A percentile compares a stretch with the other conserved stretches of the same genome.
These are phyloP conservation scores for Gnatocerus cornutus DNA, from an alignment of 2,888 invertebrate genomes.

Conservation along the genomic window DNA sequence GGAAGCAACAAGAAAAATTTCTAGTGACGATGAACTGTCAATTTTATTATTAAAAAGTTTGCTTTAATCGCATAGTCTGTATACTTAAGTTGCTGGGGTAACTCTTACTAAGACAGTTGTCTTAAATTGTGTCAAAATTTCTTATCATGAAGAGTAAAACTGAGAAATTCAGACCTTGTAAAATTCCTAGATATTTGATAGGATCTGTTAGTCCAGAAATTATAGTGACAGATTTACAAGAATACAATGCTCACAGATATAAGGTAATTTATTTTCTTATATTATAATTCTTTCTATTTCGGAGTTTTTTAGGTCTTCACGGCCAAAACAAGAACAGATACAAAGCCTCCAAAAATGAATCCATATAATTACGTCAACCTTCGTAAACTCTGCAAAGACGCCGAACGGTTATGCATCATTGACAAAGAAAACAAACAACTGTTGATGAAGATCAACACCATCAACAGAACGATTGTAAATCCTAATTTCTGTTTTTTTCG, in stretches of 20 bases:
- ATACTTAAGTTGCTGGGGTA: no score
- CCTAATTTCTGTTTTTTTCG: background rate
- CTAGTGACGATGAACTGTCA: no score
- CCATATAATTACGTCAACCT: slow-evolving; percentile 74
- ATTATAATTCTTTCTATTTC: no score
- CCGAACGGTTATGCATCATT: slow-evolving; percentile 68
- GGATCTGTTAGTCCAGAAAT: slow-evolving; percentile 57
- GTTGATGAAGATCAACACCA: slow-evolving; percentile 75
- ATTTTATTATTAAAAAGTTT: no score
- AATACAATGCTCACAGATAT: slow-evolving; percentile 60
- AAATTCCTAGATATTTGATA: slow-evolving; percentile 61
- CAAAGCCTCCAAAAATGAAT: slow-evolving; percentile 73
- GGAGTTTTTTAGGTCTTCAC: slow-evolving; percentile 58
- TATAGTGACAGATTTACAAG: slow-evolving; percentile 56
- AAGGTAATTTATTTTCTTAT: no score
- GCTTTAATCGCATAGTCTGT: no score
- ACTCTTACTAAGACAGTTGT: no score
- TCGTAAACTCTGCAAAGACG: slow-evolving; percentile 63
- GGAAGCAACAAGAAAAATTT: no score
- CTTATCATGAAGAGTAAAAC: slow-evolving; percentile 49
- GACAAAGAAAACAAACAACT: slow-evolving; percentile 76
- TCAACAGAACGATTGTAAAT: slow-evolving; percentile 75
- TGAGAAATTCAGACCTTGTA: slow-evolving; percentile 57
- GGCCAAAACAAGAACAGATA: slow-evolving; percentile 70
- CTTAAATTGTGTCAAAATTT: no score